Conservation (phyloP, 1,140 invertebrate genomes). For the Aphis gossypii region DNA sequence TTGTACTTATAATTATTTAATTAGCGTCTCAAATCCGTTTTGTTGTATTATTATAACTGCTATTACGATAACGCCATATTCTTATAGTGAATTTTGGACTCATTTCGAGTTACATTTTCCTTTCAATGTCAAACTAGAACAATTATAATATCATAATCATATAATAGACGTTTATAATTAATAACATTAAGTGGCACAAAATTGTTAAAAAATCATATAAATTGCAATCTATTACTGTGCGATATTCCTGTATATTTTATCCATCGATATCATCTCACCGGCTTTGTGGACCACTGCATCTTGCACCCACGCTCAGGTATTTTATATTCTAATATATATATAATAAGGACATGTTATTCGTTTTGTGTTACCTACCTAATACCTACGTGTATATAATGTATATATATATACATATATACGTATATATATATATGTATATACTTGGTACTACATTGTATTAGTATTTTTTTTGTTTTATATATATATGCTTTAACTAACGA, state of each 20-base stretch:
- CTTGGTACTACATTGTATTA: neutral
- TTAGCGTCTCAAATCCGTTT: neutral
- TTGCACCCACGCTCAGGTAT: neutral
- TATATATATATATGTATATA: neutral
- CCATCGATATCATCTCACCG: neutral
- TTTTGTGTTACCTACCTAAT: too few species aligned
- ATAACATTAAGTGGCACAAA: too few species aligned
- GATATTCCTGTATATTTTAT: neutral
- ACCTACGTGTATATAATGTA: neutral
- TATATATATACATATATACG: neutral
- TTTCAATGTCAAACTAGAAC: too few species aligned
- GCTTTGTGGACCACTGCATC: neutral
- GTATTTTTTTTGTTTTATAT: neutral
- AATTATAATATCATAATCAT: neutral
- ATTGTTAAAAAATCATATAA: too few species aligned
- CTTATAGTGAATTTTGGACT: neutral
- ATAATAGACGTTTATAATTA: too few species aligned
- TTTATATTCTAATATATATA: neutral
- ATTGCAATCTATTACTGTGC: neutral
- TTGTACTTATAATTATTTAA: neutral
- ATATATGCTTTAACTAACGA: neutral
- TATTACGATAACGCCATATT: too few species aligned
- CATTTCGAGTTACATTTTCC: neutral
- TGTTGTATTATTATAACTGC: too few species aligned
- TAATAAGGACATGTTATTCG: too few species aligned